phyloP scores from a whole-genome alignment of 2,797 vertebrate genomes.

The Clarias pachynema region DNA sequence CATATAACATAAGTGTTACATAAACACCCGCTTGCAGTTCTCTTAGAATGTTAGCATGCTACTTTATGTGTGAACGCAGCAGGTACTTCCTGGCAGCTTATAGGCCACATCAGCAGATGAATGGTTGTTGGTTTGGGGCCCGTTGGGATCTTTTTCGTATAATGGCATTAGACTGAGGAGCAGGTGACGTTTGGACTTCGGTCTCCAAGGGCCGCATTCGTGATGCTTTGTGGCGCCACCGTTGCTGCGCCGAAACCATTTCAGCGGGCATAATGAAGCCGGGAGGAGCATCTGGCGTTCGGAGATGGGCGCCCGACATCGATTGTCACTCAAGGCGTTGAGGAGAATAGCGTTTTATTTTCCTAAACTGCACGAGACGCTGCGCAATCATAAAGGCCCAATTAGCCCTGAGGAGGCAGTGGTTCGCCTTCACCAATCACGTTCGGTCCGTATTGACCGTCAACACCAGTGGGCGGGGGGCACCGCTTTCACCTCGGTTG shows the following conservation, averaged over 20 bases:
- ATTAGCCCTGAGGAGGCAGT: conserved; percentile 68
- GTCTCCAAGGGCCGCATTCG: conserved; percentile 65
- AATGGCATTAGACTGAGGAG: conserved; percentile 57
- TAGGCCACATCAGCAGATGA: conserved; percentile 12
- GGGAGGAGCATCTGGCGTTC: conserved; percentile 87
- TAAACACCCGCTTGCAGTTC: conserved; percentile 14
- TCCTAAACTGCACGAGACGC: conserved; percentile 74
- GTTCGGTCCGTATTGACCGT: conserved; percentile 75
- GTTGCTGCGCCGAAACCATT: conserved; percentile 76
- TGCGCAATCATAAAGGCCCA: conserved; percentile 84
- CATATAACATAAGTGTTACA: not conserved
- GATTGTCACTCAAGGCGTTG: conserved; percentile 71
- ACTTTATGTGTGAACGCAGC: conserved; percentile 34
- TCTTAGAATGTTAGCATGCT: conserved; percentile 46
- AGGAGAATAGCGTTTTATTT: conserved; percentile 77
- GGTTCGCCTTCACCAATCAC: conserved; percentile 71
- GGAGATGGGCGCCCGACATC: conserved; percentile 67
- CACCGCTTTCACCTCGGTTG: conserved; percentile 73
- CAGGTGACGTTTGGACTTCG: conserved; percentile 57
- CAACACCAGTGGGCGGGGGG: conserved; percentile 76
- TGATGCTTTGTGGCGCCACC: conserved; percentile 74
- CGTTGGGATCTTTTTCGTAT: conserved; percentile 42
- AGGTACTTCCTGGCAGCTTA: conserved; percentile 53
- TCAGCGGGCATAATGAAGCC: conserved; percentile 76
- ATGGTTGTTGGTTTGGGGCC: conserved; percentile 49